A percentile compares a stretch with the other conserved stretches of the same genome.
Conservation (phyloP, 2,888 invertebrate genomes). For the Phasia obesa region DNA sequence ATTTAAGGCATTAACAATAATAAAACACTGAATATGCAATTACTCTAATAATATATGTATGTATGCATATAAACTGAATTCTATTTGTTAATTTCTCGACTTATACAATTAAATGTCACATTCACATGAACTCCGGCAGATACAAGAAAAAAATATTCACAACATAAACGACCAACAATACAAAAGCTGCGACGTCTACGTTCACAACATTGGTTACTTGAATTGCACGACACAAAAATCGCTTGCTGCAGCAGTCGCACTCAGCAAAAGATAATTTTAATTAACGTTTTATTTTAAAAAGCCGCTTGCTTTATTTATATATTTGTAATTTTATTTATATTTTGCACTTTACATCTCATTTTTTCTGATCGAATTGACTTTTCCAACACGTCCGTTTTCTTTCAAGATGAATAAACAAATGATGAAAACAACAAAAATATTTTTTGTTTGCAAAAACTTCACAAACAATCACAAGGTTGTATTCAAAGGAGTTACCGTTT, state of each 20-base stretch:
- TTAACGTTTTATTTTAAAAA: constrained; percentile 9
- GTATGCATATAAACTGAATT: constrained; percentile 48
- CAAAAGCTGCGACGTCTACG: constrained; percentile 23
- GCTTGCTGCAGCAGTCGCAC: neutral
- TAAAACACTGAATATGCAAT: constrained; percentile 24
- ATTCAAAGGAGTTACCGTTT: constrained; percentile 12
- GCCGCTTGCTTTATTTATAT: constrained; percentile 24
- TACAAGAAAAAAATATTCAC: constrained; percentile 14
- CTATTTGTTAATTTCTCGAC: constrained; percentile 45
- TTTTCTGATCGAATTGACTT: constrained; percentile 1
- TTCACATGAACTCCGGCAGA: constrained; percentile 68
- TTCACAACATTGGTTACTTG: constrained; percentile 6
- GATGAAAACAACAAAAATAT: constrained; percentile 34
- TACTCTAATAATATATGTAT: constrained; percentile 31
- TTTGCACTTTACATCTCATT: constrained; percentile 12
- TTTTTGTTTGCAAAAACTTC: constrained; percentile 18
- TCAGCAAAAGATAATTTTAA: neutral
- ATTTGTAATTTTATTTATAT: constrained; percentile 24
- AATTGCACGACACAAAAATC: constrained; percentile 1
- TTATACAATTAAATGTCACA: constrained; percentile 67
- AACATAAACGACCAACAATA: constrained; percentile 8
- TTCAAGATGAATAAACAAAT: constrained; percentile 64
- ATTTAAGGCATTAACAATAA: constrained; percentile 17
- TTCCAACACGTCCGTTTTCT: constrained; percentile 34
- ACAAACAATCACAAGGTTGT: constrained; percentile 32